Conservation (phyloP, 1,140 invertebrate species). For the Aradophagus sp. region DNA sequence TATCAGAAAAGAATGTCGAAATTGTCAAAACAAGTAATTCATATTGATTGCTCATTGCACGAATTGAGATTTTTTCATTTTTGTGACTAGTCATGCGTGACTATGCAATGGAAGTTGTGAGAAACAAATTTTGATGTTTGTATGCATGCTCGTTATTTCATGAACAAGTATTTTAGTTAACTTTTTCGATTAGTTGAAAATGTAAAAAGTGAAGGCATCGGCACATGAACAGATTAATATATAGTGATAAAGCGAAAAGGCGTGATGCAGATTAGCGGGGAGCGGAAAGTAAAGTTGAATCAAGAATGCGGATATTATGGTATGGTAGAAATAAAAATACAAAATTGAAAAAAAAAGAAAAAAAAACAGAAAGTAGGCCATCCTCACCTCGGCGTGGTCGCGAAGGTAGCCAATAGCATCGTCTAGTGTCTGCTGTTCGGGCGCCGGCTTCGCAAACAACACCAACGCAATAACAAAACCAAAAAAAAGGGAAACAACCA, state of each 20-base stretch:
- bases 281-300: constrained; percentile 30
- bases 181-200: constrained; percentile 39
- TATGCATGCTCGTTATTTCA: constrained; percentile 55
- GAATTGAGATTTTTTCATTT: too few relatives aligned
- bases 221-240: constrained; percentile 34
- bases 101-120: constrained; percentile 16
- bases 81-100: constrained; percentile 37
- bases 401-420: constrained; percentile 92
- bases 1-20: too few relatives aligned
- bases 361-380: constrained; percentile 71
- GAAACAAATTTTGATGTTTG: constrained; percentile 23
- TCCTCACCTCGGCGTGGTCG: constrained; percentile 86
- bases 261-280: constrained; percentile 29
- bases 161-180: constrained; percentile 27
- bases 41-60: too few relatives aligned
- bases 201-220: constrained; percentile 30
- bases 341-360: constrained; percentile 59
- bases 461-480: constrained; percentile 76
- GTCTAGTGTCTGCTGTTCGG: constrained; percentile 88
- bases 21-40: too few relatives aligned
- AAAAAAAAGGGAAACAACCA: constrained; percentile 76
- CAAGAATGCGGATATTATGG: constrained; percentile 10
- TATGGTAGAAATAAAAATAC: constrained; percentile 55
- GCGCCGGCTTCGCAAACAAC: constrained; percentile 80
- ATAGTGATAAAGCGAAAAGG: constrained; percentile 39